These are phyloP conservation scores for Mohoua ochrocephala DNA, from an alignment of 2,113 vertebrate species.

Conservation along the genomic window DNA sequence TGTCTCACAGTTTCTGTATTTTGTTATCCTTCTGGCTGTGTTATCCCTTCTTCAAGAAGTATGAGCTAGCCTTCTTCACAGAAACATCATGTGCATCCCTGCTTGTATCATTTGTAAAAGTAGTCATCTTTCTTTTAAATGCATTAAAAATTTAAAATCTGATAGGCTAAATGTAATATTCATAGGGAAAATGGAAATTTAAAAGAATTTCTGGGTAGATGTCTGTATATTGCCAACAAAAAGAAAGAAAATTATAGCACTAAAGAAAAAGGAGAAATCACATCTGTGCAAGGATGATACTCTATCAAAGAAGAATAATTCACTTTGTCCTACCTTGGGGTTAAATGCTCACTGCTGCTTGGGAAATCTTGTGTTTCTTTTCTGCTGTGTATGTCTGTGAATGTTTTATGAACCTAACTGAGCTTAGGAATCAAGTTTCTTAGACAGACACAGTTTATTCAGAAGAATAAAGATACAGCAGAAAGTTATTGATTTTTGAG, in stretches of 20 bases:
- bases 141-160: neutral
- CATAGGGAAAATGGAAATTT: neutral
- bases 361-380: constrained; percentile 73
- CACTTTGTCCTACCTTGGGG: constrained; percentile 60
- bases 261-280: neutral
- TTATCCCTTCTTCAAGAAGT: neutral
- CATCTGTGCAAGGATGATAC: constrained; percentile 41
- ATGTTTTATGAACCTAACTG: constrained; percentile 80
- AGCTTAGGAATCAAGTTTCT: constrained; percentile 77
- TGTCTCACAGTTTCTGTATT: neutral
- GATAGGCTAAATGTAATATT: neutral
- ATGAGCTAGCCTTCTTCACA: neutral
- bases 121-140: neutral
- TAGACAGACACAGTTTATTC: constrained; percentile 75
- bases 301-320: constrained; percentile 42
- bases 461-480: constrained; percentile 76
- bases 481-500: constrained; percentile 79
- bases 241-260: neutral
- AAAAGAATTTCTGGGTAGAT: neutral
- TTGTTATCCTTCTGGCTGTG: neutral
- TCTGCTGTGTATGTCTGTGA: constrained; percentile 70
- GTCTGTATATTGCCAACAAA: neutral
- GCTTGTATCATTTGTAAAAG: neutral
- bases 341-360: constrained; percentile 59
- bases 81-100: neutral